These are phyloP conservation scores for Halcyon leucocephala DNA, from an alignment of 2,797 vertebrate species.

Conservation along the genomic window DNA sequence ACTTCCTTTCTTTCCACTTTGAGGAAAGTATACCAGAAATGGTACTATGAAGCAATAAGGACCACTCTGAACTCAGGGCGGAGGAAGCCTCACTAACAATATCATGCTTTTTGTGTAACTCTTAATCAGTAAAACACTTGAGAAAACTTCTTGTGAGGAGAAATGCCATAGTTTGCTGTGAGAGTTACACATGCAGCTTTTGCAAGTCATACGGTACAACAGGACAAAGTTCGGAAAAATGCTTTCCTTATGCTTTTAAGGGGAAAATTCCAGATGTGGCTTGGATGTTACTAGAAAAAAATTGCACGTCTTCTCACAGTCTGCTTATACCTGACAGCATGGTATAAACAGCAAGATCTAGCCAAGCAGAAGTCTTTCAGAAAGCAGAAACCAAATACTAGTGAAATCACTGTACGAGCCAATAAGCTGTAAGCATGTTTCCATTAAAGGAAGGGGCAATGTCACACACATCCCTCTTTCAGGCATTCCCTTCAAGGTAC, in stretches of 20 bases:
- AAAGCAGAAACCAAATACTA: neutral
- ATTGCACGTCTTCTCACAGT: neutral
- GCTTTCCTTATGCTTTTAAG: neutral
- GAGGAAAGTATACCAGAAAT: neutral
- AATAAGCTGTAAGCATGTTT: neutral
- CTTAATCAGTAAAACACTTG: neutral
- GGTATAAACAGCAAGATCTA: neutral
- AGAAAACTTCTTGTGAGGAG: neutral
- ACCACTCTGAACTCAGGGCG: neutral
- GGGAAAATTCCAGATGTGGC: neutral
- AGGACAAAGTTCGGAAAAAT: constrained; percentile 19
- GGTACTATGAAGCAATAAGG: neutral
- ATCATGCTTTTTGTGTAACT: neutral
- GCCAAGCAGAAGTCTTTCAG: neutral
- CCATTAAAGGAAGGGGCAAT: neutral
- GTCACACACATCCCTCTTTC: neutral
- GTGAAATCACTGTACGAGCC: neutral
- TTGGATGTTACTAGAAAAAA: neutral
- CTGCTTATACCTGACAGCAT: neutral
- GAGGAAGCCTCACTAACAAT: neutral
- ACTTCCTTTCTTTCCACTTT: neutral
- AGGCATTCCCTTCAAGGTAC: neutral
- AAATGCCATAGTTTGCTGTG: neutral
- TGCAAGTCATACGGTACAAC: neutral
- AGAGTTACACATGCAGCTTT: neutral